Conservation (phyloP, 1,140 invertebrate genomes). For the Drosophila mayri region DNA sequence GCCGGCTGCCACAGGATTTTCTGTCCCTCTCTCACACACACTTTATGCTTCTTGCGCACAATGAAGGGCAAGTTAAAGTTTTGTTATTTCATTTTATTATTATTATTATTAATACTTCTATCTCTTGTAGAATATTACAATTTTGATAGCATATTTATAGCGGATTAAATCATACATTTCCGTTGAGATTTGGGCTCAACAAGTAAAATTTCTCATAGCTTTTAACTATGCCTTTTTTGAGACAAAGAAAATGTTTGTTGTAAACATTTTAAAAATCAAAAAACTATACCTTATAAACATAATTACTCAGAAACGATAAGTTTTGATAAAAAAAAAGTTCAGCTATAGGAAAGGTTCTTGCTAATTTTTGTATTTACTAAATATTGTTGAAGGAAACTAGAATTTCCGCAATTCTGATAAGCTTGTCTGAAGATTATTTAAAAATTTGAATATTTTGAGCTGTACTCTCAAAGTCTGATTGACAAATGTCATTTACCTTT, state of each 20-base stretch:
- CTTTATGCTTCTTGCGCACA: not conserved
- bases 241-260: too few relatives aligned
- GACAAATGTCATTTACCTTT: constrained; percentile 2
- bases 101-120: not conserved
- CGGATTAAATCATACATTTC: not conserved
- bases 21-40: not conserved
- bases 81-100: not conserved
- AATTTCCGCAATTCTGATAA: not conserved
- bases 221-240: not conserved
- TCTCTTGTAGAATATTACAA: not conserved
- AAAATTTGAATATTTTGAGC: constrained; percentile 11
- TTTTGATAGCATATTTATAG: not conserved
- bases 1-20: constrained; percentile 1
- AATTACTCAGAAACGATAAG: too few relatives aligned
- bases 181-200: not conserved
- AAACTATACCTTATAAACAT: not conserved
- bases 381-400: not conserved
- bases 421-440: constrained; percentile 1
- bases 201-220: not conserved
- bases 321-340: too few relatives aligned
- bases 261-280: not conserved
- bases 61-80: not conserved
- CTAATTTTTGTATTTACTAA: too few relatives aligned
- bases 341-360: too few relatives aligned
- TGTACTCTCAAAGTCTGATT: not conserved